phyloP scores from a whole-genome alignment of 2,113 vertebrate species.

The Chroicocephalus ridibundus region DNA sequence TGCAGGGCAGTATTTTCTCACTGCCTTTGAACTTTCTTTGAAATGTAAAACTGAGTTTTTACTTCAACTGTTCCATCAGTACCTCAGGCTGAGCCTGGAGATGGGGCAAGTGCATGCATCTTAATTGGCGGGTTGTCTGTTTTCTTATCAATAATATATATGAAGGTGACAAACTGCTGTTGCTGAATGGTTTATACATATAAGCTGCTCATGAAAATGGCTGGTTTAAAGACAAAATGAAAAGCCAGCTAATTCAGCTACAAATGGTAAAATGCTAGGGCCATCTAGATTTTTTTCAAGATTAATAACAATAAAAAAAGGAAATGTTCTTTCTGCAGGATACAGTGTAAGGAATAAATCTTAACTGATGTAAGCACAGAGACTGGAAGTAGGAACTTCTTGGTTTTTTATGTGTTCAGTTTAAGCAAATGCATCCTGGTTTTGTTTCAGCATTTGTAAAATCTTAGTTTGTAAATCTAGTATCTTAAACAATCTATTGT shows the following conservation, averaged over 20 bases:
- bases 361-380: neutral
- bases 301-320: neutral
- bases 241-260: neutral
- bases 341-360: neutral
- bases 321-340: neutral
- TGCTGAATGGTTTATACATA: neutral
- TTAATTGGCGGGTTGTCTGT: neutral
- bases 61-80: neutral
- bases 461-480: neutral
- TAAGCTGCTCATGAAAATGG: neutral
- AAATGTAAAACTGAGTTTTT: constrained; percentile 46
- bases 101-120: neutral
- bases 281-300: neutral
- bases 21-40: constrained; percentile 45
- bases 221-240: neutral
- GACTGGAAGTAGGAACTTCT: neutral
- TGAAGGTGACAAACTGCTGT: neutral
- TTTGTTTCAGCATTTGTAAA: neutral
- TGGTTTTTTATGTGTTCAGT: neutral
- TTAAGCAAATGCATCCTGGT: neutral
- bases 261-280: neutral
- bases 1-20: neutral
- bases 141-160: constrained; percentile 39
- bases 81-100: constrained; percentile 23
- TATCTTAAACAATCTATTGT: neutral